Evolutionary conservation across 1,140 invertebrate species (phyloP), one percentile per base, ranked within the genome.

Genomic region (Caerostris darwini): DNA sequence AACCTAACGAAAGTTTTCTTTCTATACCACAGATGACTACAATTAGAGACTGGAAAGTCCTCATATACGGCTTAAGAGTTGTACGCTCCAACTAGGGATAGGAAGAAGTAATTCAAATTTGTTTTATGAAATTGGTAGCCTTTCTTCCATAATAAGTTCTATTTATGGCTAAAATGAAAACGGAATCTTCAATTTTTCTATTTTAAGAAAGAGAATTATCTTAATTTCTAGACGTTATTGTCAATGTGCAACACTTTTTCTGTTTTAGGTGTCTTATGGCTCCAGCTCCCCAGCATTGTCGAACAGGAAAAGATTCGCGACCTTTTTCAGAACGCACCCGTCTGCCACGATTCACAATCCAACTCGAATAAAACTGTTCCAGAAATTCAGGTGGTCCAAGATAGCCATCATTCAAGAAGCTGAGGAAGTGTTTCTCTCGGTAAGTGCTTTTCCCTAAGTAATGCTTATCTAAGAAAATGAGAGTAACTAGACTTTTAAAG

Each of bases 301-400:
- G 5, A 99, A 99, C 96, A 97, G 99, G 69, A 98, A 98, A 95
- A 97, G 99, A 88, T 99, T 99, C 96, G 99, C 99, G 5, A 99
- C 99, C 3, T 97, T 99, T 88, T 99, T 99, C 96, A 97, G 99
- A 50, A 99, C 99, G 0, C 99, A 99, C 97, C 99, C 99, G 2
- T 99, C 99, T 10, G 99, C 99, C 2, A 99, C 99, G 0, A 99
- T 99, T 19, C 99, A 99, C 96, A 99, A 99, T 96, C 99, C 99
- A 1, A 99, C 99, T 0, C 97, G 99, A 95, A 98, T 99, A 87
- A 99, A 98, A 96, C 96, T 99, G 17, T 98, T 99, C 97, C 97
- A 99, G 96, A 99, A 98, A 95, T 99, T 99, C 96, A 98, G 98
- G 17, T 99, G 99, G 99, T 99, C 98, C 19, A 97, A 98, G 71